phyloP scores from a whole-genome alignment of 1,140 invertebrate species.

The Tetramorium alpestre region DNA sequence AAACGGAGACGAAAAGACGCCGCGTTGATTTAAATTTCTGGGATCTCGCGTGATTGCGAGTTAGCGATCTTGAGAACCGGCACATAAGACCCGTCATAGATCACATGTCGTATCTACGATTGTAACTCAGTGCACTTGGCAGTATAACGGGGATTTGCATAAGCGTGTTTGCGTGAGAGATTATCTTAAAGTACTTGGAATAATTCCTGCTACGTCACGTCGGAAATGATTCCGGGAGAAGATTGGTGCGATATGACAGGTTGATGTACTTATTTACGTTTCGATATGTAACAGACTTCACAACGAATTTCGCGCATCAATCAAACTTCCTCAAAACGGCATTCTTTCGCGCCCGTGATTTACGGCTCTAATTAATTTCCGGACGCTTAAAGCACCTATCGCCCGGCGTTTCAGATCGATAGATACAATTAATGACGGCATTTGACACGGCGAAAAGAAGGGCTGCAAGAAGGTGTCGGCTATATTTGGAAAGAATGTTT shows the following conservation, averaged over 20 bases:
- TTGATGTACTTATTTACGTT: background rate
- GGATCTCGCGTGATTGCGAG: background rate
- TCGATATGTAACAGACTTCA: background rate
- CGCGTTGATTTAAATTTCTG: background rate
- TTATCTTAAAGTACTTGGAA: constrained; percentile 1
- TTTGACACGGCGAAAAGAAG: background rate
- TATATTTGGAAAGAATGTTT: constrained; percentile 20
- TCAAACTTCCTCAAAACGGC: background rate
- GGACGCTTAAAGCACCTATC: background rate
- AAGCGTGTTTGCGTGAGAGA: background rate
- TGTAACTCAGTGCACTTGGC: constrained; percentile 7
- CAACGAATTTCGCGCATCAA: background rate
- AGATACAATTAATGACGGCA: background rate
- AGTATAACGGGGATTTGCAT: background rate
- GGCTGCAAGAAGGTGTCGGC: background rate
- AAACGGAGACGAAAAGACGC: background rate
- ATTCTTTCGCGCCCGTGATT: background rate
- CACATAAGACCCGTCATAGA: background rate
- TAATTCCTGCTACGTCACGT: background rate
- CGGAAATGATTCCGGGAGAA: background rate
- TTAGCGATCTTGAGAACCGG: background rate
- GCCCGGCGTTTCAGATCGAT: background rate
- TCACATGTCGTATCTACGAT: background rate
- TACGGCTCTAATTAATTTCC: background rate
- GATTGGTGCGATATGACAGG: background rate